Evolutionary conservation across 1,140 invertebrate species (phyloP).

Genomic region (Ceratina calcarata): DNA sequence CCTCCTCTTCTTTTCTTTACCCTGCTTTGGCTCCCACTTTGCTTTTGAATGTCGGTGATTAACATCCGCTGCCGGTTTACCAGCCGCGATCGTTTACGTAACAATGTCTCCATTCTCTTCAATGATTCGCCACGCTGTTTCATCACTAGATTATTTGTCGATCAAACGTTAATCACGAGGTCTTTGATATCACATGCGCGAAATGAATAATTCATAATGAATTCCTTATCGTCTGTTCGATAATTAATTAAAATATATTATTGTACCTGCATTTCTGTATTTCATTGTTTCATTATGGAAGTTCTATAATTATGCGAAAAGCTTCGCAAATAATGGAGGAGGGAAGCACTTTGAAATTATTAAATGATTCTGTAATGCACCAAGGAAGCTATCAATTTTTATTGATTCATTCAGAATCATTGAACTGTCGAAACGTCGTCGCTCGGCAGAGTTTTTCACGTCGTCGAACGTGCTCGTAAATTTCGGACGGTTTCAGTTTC

Average conservation of each 20-base stretch:
- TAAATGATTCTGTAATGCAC: too few species aligned
- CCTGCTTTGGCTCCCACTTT: slow-evolving; percentile 12
- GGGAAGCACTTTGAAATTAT: too few species aligned
- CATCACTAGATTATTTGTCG: not conserved
- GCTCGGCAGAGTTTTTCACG: not conserved
- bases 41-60: slow-evolving; percentile 57
- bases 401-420: not conserved
- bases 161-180: not conserved
- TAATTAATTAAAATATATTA: too few species aligned
- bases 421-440: not conserved
- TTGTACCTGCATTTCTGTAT: too few species aligned
- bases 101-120: not conserved
- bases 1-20: not conserved
- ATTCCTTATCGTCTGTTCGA: too few species aligned
- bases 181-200: too few species aligned
- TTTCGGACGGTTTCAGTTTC: slow-evolving; percentile 34
- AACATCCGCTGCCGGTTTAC: slow-evolving; percentile 41
- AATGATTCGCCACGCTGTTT: too few species aligned
- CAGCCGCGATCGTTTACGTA: not conserved
- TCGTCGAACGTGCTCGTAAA: slow-evolving; percentile 34
- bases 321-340: too few species aligned
- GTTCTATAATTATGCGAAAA: too few species aligned
- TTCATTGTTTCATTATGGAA: too few species aligned
- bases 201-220: too few species aligned
- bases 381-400: too few species aligned